These are phyloP conservation scores for Grus americana DNA, from an alignment of 2,113 vertebrate species.

Conservation along the genomic window DNA sequence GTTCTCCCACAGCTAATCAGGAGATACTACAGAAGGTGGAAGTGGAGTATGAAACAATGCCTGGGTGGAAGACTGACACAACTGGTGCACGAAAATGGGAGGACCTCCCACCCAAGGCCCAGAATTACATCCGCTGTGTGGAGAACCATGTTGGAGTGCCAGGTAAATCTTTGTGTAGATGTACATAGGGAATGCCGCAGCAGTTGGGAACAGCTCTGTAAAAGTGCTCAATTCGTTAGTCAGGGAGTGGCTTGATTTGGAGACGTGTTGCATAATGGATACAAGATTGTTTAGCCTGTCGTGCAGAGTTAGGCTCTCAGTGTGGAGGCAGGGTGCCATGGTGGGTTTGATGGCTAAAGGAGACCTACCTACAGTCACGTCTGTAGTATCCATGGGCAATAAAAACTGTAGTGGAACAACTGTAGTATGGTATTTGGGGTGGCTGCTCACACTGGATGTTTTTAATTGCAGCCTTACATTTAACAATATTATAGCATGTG, in stretches of 20 bases:
- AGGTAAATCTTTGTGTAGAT: constrained; percentile 73
- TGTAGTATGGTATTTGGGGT: background rate
- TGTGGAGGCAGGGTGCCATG: background rate
- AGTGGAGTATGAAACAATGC: constrained; percentile 95
- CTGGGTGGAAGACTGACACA: constrained; percentile 96
- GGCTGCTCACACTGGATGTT: background rate
- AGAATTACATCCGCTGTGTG: constrained; percentile 94
- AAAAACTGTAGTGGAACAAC: background rate
- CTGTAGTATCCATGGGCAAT: background rate
- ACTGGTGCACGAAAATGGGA: constrained; percentile 91
- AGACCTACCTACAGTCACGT: background rate
- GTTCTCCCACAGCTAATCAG: constrained; percentile 85
- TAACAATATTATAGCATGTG: background rate
- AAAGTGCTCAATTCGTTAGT: rapidly evolving
- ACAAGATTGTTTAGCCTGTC: background rate
- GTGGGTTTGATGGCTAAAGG: background rate
- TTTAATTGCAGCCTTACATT: background rate
- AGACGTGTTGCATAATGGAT: background rate
- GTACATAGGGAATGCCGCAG: rapidly evolving
- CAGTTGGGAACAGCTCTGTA: background rate
- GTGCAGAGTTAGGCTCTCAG: background rate
- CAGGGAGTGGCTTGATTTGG: background rate
- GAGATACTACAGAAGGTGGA: constrained; percentile 95
- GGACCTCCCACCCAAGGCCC: constrained; percentile 92
- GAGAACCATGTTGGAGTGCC: constrained; percentile 95